phyloP scores from a whole-genome alignment of 2,113 vertebrate genomes.

The Anoura caudifer region DNA sequence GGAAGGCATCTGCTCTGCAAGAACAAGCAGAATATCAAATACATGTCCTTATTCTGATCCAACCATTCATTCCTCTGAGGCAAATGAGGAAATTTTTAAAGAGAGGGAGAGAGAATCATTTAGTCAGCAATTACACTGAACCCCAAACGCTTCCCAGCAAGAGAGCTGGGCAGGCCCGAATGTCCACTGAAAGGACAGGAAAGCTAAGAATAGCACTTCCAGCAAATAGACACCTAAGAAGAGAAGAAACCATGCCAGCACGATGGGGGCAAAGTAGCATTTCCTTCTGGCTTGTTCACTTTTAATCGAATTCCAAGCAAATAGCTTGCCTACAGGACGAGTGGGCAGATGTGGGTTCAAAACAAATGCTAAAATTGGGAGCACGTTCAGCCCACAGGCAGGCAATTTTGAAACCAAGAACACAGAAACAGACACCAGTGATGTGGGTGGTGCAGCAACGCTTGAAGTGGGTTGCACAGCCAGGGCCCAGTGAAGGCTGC shows the following conservation, averaged over 20 bases:
- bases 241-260: background rate
- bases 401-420: conserved; percentile 19
- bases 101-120: conserved; percentile 4
- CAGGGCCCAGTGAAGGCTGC: background rate
- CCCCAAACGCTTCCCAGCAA: conserved; percentile 1
- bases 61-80: conserved; percentile 8
- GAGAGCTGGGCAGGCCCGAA: background rate
- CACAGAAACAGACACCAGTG: conserved; percentile 28
- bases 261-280: background rate
- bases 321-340: conserved; percentile 45
- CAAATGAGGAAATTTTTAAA: conserved; percentile 26
- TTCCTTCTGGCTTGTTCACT: conserved; percentile 36
- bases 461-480: background rate
- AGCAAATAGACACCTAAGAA: background rate
- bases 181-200: background rate
- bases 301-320: conserved; percentile 21
- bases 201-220: background rate
- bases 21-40: conserved; percentile 8
- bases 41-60: background rate
- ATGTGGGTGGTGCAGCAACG: background rate
- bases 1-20: conserved; percentile 52
- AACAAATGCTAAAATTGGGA: conserved; percentile 48
- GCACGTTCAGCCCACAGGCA: conserved; percentile 41
- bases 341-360: conserved; percentile 51
- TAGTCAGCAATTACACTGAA: background rate